A percentile compares a stretch with the other conserved stretches of the same genome.
phyloP scores from a whole-genome alignment of 92 coral and sea anemone species.

The Parazoanthus atlanticus region DNA sequence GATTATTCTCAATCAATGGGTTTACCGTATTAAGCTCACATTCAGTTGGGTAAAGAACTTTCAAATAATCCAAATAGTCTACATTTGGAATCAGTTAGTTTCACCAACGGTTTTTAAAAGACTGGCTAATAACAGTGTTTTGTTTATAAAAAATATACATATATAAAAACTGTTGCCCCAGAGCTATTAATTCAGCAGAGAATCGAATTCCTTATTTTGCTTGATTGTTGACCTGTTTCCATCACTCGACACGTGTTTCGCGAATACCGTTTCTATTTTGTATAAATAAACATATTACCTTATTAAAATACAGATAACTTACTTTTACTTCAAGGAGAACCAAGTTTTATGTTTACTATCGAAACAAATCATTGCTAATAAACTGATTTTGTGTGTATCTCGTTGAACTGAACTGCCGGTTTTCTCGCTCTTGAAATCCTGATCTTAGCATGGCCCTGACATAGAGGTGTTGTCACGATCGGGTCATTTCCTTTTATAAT shows the following conservation, averaged over 20 bases:
- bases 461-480: not conserved
- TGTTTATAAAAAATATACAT: too few species aligned
- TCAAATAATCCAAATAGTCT: not conserved
- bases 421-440: not conserved
- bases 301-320: too few species aligned
- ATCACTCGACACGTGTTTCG: conserved; percentile 10
- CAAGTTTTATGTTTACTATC: too few species aligned
- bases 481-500: not conserved
- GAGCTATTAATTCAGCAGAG: too few species aligned
- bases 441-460: not conserved
- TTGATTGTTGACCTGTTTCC: not conserved
- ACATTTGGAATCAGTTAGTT: not conserved
- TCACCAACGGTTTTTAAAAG: not conserved
- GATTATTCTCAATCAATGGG: too few species aligned
- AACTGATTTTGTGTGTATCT: not conserved
- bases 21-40: not conserved
- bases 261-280: not conserved
- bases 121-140: not conserved
- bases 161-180: too few species aligned
- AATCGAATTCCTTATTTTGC: not conserved
- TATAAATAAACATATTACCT: not conserved
- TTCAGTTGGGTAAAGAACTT: not conserved
- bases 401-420: not conserved
- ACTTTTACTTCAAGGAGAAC: not conserved
- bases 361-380: not conserved